A percentile compares a stretch with the other conserved stretches of the same genome.
Conservation (phyloP, 2,888 invertebrate species). For the Cheilosia variabilis region DNA sequence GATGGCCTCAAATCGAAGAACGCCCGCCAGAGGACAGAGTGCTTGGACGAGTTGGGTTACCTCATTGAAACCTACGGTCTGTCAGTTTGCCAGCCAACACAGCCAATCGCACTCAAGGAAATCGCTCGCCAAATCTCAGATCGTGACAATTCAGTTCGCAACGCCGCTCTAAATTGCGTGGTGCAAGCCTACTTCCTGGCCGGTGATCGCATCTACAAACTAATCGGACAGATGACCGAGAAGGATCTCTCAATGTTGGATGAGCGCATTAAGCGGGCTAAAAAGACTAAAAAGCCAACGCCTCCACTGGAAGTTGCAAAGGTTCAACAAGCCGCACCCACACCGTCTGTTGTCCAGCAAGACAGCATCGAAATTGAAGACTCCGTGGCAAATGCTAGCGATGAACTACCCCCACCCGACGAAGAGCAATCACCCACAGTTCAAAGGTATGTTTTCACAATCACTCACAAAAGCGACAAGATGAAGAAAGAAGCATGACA, state of each 20-base stretch:
- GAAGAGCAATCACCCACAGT: conserved; percentile 79
- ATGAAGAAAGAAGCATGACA: conserved; percentile 55
- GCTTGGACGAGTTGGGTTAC: conserved; percentile 94
- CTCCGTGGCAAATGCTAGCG: conserved; percentile 81
- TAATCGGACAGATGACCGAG: conserved; percentile 95
- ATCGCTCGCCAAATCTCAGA: conserved; percentile 98
- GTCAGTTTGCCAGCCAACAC: conserved; percentile 91
- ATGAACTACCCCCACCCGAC: conserved; percentile 81
- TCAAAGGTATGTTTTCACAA: conserved; percentile 54
- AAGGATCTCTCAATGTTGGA: conserved; percentile 97
- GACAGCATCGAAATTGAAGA: conserved; percentile 83
- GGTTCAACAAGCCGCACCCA: conserved; percentile 81
- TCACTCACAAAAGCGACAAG: conserved; percentile 10
- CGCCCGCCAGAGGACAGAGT: conserved; percentile 97
- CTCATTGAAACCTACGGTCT: conserved; percentile 94
- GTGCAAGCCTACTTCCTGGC: conserved; percentile 95
- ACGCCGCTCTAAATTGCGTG: conserved; percentile 97
- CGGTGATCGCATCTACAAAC: conserved; percentile 94
- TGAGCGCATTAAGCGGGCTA: conserved; percentile 96
- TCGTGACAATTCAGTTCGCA: conserved; percentile 97
- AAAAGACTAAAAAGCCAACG: conserved; percentile 86
- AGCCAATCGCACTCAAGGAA: conserved; percentile 90
- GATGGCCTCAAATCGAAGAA: conserved; percentile 99
- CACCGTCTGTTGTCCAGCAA: conserved; percentile 79
- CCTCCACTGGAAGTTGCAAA: conserved; percentile 81